Base-by-base conservation (phyloP, 2,888 invertebrate genomes). In the Euplexia lucipara region DNA sequence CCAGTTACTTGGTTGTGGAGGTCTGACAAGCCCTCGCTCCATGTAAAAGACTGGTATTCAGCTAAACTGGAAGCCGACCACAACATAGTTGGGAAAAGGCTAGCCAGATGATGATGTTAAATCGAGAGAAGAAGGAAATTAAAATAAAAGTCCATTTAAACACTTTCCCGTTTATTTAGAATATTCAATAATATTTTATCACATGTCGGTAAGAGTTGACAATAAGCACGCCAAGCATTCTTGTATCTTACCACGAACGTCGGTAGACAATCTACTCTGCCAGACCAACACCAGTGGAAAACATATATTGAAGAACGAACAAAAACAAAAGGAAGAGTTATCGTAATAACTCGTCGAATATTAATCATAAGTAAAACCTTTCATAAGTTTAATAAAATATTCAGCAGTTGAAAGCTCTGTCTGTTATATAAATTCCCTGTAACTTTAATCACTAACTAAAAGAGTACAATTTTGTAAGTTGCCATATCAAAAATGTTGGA, bases 91-190 rank as follows among this genome's bases (percentile, higher is more conserved):
- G n/a, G n/a, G n/a, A n/a, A n/a, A n/a, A n/a, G n/a, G n/a, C n/a
- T n/a, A n/a, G n/a, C n/a, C n/a, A n/a, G n/a, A n/a, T n/a, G n/a
- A n/a, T n/a, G n/a, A n/a, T n/a, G n/a, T n/a, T n/a, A n/a, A n/a
- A n/a, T n/a, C n/a, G n/a, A n/a, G n/a, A n/a, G 14, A 22, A 30
- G 22, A 48, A 44, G 18, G 44, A 34, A 54, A 32, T 30, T 20
- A 86, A 87, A 84, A 83, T 79, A 84, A 92, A 91, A 87, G 42
- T 69, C 79, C 64, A 59, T 65, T 45, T 82, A 77, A 91, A 92
- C 90, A 90, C 89, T 91, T 93, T 91, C 86, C 88, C 88, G 83
- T 93, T 94, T 94, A 93, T 92, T 94, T 90, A 90, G 92, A 92
- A 92, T 93, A 91, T 88, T 91, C 89, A 91, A 89, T 92, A 89